These are phyloP conservation scores for Steromphala cineraria DNA, from an alignment of 2,888 invertebrate species.

Conservation along the genomic window DNA sequence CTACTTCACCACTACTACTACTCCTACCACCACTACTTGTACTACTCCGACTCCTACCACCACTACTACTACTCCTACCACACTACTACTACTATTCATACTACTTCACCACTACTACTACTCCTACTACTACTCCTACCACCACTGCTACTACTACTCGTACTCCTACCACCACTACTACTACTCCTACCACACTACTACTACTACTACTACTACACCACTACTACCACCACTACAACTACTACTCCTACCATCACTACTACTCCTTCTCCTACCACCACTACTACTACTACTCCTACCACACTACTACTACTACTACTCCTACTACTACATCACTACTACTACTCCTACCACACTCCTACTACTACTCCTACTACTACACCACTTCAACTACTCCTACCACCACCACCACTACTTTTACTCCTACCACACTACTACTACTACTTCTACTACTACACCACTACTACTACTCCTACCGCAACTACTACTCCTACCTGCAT, in stretches of 20 bases:
- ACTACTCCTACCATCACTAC: no score
- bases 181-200: neutral
- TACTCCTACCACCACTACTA: neutral
- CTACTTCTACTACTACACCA: neutral
- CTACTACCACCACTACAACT: no score
- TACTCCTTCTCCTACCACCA: neutral
- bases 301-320: no score
- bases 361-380: no score
- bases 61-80: slow-evolving; percentile 19
- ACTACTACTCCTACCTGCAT: slow-evolving; percentile 6
- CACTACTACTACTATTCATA: slow-evolving; percentile 17
- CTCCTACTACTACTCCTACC: neutral
- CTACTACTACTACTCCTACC: neutral
- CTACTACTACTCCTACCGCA: neutral
- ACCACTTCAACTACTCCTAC: no score
- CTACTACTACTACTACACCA: neutral
- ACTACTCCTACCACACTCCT: no score
- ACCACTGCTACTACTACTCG: neutral
- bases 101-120: slow-evolving; percentile 16
- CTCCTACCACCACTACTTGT: no score
- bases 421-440: neutral
- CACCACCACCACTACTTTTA: neutral
- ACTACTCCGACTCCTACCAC: slow-evolving; percentile 5
- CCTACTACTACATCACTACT: no score
- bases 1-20: neutral